Base-by-base conservation (phyloP, 2,888 invertebrate genomes). In the Cerastoderma edule region DNA sequence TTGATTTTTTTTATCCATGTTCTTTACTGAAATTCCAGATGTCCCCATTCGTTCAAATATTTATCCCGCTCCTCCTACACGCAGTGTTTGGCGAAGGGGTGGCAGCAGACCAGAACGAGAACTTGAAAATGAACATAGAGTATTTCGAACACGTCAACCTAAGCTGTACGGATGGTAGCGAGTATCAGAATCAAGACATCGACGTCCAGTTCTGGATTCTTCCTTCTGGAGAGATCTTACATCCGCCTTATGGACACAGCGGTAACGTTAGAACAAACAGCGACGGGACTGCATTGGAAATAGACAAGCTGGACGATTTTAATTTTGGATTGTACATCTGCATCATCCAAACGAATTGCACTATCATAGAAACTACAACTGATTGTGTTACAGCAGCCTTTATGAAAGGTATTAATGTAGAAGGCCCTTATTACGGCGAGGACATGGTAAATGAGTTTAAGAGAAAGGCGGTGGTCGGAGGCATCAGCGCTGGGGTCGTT, bases 341-440 rank as follows among this genome's bases (percentile, higher is more conserved):
- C 30, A 16, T 66, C 24, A 24, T 48, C 24, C n/a, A 48, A 48
- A 48, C 48, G n/a, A n/a, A n/a, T n/a, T n/a, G n/a, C n/a, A n/a
- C n/a, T n/a, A n/a, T 39, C 39, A 39, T 33, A 60, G 8, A 35
- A 2, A 22, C 19, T 22, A 22, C 22, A 60, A 50, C n/a, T 5
- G 2, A n/a, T 19, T 22, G 24, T 16, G n/a, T 6, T 22, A 33
- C 48, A 10, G 35, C 24, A 16, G 50, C 50, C 19, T 46, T 63
- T n/a, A 63, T 63, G 50, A 32, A 27, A 24, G 48, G 48, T 22
- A 48, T 69, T 22, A 68, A 68, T 30, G 8, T 48, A n/a, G 69
- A 69, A 24, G 69, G 69, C 16, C 69, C 69, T 5, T 69, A 63
- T 35, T 69, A 69, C 28, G 63, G 69, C 8, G 44, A 39, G n/a